Conservation (phyloP, 2,888 invertebrate genomes). For the Allygus modestus region DNA sequence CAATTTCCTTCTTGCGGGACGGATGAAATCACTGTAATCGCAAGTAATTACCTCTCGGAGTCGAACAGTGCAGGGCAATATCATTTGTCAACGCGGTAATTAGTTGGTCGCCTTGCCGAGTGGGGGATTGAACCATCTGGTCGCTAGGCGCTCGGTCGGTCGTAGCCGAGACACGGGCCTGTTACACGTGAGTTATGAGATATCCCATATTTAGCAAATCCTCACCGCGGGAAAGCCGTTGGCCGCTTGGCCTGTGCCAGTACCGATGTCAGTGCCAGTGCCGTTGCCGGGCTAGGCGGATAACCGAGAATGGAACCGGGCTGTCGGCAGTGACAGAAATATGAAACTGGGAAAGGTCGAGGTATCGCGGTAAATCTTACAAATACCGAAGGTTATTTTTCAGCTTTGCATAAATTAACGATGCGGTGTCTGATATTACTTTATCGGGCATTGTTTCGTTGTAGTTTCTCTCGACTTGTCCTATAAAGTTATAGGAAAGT, state of each 20-base stretch:
- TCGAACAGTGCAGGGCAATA: no score
- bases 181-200: conserved; percentile 9
- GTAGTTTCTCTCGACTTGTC: neutral
- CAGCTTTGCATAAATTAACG: conserved; percentile 16
- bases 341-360: neutral
- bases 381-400: neutral
- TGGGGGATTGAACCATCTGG: conserved; percentile 9
- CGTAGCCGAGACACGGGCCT: neutral
- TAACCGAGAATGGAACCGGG: no score
- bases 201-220: conserved; percentile 26
- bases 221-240: neutral
- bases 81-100: neutral
- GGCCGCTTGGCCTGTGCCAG: neutral
- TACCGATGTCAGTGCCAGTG: no score
- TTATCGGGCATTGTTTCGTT: neutral
- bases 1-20: no score
- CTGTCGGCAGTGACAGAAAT: neutral
- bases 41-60: no score
- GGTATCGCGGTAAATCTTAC: neutral
- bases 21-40: no score
- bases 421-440: neutral
- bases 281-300: neutral
- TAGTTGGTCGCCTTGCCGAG: neutral
- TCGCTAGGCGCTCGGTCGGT: no score
- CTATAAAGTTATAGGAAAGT: neutral